Conservation (phyloP, 2,797 vertebrate genomes). For the Tadarida brasiliensis region DNA sequence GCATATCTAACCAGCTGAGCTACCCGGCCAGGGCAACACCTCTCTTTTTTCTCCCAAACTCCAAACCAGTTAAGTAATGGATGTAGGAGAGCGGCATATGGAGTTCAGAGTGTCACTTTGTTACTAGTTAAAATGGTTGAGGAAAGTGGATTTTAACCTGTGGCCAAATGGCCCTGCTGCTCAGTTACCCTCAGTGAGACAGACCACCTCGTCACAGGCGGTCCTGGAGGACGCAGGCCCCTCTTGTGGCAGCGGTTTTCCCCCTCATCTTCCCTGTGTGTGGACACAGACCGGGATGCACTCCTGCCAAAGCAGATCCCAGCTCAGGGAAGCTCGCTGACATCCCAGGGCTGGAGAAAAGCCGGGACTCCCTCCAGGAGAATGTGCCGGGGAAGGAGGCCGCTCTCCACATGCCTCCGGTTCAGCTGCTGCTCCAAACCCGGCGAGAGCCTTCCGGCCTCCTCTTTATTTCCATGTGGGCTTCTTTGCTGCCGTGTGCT, state of each 20-base stretch:
- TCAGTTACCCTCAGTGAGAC: not conserved
- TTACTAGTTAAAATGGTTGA: constrained; percentile 11
- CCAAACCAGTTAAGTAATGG: constrained; percentile 5
- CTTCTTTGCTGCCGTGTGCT: not conserved
- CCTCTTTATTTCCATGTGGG: not conserved
- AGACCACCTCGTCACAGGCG: not conserved
- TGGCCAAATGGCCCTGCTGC: not conserved
- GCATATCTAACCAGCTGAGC: not conserved
- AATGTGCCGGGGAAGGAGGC: not conserved
- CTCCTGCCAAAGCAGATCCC: not conserved
- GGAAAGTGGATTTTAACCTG: constrained; percentile 26
- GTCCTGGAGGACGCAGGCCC: not conserved
- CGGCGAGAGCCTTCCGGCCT: not conserved
- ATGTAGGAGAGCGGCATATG: not conserved
- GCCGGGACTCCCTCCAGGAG: not conserved
- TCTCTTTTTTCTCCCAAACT: not conserved
- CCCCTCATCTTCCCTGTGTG: not conserved
- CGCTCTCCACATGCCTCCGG: not conserved
- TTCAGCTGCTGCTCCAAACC: not conserved
- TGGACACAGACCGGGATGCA: not conserved
- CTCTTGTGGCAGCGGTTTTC: not conserved
- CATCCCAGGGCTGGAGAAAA: not conserved
- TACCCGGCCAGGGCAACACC: not conserved
- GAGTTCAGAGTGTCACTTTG: not conserved
- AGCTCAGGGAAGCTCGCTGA: not conserved